Evolutionary conservation across 2,113 vertebrate genomes (phyloP).

Genomic region (Typhlomys cinereus): DNA sequence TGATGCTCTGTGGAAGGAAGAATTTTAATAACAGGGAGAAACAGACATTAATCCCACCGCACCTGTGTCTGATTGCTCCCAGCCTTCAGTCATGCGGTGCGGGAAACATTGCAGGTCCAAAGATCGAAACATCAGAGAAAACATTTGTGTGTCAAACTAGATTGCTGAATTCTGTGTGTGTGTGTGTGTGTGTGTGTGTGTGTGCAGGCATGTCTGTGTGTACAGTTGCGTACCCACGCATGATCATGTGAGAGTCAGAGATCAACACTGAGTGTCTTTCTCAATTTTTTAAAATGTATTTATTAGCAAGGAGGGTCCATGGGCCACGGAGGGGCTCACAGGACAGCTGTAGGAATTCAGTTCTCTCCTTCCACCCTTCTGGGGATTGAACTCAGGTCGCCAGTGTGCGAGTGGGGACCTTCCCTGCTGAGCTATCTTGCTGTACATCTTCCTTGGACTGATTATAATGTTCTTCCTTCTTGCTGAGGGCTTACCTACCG

Average conservation of each 20-base stretch:
- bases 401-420: too few relatives aligned
- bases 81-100: neutral
- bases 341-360: too few relatives aligned
- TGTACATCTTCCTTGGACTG: too few relatives aligned
- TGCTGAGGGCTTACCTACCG: too few relatives aligned
- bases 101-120: neutral
- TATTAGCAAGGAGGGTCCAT: too few relatives aligned
- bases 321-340: too few relatives aligned
- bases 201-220: neutral
- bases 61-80: neutral
- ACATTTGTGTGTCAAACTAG: neutral
- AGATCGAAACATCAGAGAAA: neutral
- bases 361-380: too few relatives aligned
- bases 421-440: too few relatives aligned
- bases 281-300: too few relatives aligned
- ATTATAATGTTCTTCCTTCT: too few relatives aligned
- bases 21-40: slow-evolving; percentile 67
- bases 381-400: too few relatives aligned
- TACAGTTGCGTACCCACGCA: neutral
- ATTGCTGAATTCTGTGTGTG: neutral
- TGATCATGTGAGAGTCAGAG: neutral
- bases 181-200: neutral
- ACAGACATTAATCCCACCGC: slow-evolving; percentile 22
- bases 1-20: slow-evolving; percentile 41
- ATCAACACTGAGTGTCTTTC: neutral